Percentiles rank a stretch among this genome's conserved stretches.
These are phyloP conservation scores for Cistogaster globosa DNA, from an alignment of 2,888 invertebrate species.

Conservation along the genomic window DNA sequence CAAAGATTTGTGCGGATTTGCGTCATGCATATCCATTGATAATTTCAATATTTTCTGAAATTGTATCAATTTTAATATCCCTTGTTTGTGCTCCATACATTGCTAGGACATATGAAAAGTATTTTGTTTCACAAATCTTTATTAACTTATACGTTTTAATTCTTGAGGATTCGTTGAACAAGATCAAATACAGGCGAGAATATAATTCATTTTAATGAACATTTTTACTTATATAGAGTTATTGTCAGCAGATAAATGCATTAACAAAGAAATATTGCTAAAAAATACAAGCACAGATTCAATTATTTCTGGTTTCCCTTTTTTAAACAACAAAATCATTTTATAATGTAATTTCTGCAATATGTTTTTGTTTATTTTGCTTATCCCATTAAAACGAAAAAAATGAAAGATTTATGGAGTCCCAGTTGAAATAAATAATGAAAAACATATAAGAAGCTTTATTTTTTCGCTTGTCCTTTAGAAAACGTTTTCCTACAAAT, in stretches of 20 bases:
- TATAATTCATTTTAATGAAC: too few species aligned
- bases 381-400: constrained; percentile 40
- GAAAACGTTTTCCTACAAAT: constrained; percentile 18
- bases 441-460: constrained; percentile 39
- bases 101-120: neutral
- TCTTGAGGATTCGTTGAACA: constrained; percentile 34
- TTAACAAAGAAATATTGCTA: constrained; percentile 55
- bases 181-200: too few species aligned
- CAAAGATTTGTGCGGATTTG: neutral
- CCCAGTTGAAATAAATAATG: neutral
- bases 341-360: constrained; percentile 10
- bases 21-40: constrained; percentile 16
- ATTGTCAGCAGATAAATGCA: constrained; percentile 36
- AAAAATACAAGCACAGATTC: constrained; percentile 10
- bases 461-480: constrained; percentile 12
- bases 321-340: constrained; percentile 35
- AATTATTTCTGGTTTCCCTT: constrained; percentile 6
- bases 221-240: constrained; percentile 6
- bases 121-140: constrained; percentile 44
- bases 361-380: neutral
- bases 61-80: constrained; percentile 20
- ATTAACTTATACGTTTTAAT: constrained; percentile 53
- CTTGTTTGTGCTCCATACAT: neutral
- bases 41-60: constrained; percentile 30
- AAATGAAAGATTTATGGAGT: too few species aligned